Percentiles rank a stretch among this genome's conserved stretches.
These are phyloP conservation scores for Drosophila picticornis DNA, from an alignment of 2,888 invertebrate genomes.

Conservation along the genomic window DNA sequence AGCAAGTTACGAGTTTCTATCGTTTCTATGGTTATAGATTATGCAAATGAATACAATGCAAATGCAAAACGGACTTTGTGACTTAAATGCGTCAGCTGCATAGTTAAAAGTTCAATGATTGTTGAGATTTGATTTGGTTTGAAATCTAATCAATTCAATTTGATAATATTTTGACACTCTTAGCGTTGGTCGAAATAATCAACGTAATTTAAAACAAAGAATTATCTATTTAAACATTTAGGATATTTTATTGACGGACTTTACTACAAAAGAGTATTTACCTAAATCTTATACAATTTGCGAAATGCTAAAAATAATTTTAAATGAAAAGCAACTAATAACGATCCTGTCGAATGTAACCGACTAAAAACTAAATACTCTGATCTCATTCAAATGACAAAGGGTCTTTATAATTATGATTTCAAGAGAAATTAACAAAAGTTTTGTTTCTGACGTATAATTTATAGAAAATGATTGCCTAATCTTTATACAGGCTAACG, in stretches of 20 bases:
- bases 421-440: not conserved
- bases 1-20: not conserved
- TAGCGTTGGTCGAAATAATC: not conserved
- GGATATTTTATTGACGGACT: conserved; percentile 1
- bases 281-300: not conserved
- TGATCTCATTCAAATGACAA: not conserved
- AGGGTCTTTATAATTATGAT: not conserved
- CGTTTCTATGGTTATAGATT: not conserved
- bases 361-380: no score
- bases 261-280: not conserved
- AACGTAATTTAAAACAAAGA: not conserved
- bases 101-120: no score
- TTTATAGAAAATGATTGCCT: not conserved
- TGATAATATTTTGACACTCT: not conserved
- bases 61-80: not conserved
- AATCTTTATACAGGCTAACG: not conserved
- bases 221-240: not conserved
- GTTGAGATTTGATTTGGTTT: not conserved
- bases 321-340: not conserved
- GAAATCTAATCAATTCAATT: not conserved
- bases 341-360: not conserved
- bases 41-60: not conserved
- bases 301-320: not conserved
- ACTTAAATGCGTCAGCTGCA: no score
- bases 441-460: not conserved